Evolutionary conservation across 2,113 vertebrate genomes (phyloP).

Genomic region (Salminus brasiliensis): DNA sequence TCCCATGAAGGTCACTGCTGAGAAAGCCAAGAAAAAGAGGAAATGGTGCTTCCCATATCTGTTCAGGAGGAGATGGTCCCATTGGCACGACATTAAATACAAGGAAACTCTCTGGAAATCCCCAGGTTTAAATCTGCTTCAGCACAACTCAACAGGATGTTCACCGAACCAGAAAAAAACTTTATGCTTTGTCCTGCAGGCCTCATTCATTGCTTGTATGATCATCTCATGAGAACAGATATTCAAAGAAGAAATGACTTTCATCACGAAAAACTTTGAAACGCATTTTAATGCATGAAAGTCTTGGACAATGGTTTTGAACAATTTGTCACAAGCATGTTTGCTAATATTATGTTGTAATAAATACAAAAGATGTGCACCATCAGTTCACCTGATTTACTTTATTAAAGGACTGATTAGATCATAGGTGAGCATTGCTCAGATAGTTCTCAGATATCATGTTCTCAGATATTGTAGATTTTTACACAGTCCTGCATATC

Average conservation of each 20-base stretch:
- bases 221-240: not conserved
- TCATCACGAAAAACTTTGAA: no score
- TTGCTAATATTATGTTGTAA: no score
- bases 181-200: not conserved
- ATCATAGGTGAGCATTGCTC: no score
- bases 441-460: no score
- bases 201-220: not conserved
- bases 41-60: constrained; percentile 6
- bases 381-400: no score
- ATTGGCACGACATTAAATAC: not conserved
- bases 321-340: no score
- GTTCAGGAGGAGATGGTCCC: not conserved
- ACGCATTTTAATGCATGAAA: no score
- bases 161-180: not conserved
- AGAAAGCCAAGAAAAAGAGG: not conserved
- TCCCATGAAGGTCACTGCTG: constrained; percentile 12
- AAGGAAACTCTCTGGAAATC: constrained; percentile 33
- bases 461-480: no score
- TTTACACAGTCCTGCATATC: no score
- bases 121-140: not conserved
- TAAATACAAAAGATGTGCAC: no score
- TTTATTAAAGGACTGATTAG: no score
- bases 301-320: no score
- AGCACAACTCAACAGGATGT: not conserved
- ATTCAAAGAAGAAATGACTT: not conserved